Percentiles rank a stretch among this genome's conserved stretches.
Conservation (phyloP, 2,797 vertebrate species). For the Helarctos malayanus region DNA sequence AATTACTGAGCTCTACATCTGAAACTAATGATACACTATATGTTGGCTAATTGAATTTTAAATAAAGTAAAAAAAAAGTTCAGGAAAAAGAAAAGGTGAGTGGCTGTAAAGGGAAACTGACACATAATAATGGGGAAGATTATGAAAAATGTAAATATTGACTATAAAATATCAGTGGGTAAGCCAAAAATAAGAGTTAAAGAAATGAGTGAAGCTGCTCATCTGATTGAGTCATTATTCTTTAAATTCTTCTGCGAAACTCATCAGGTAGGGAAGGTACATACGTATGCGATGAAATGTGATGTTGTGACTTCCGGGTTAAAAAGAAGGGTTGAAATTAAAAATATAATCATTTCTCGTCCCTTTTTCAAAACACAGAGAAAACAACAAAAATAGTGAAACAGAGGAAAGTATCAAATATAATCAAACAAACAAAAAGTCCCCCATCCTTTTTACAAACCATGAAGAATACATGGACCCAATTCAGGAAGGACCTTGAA, state of each 20-base stretch:
- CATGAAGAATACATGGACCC: not conserved
- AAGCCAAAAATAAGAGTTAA: not conserved
- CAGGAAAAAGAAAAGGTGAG: not conserved
- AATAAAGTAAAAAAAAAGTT: not conserved
- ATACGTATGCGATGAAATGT: not conserved
- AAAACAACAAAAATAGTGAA: not conserved
- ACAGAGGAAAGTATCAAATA: not conserved
- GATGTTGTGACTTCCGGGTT: not conserved
- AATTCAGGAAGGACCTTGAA: not conserved
- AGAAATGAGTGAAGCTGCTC: not conserved
- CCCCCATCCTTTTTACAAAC: not conserved
- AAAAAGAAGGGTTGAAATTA: not conserved
- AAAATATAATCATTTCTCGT: not conserved
- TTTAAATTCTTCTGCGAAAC: not conserved
- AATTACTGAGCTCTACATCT: too few species aligned
- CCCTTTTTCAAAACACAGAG: not conserved
- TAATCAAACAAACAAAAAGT: not conserved
- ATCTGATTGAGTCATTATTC: not conserved
- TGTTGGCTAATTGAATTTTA: too few species aligned
- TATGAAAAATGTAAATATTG: not conserved
- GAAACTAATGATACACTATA: too few species aligned
- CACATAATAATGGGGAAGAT: not conserved
- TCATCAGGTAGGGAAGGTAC: not conserved
- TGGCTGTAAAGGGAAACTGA: not conserved
- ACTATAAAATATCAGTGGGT: not conserved